Evolutionary conservation across 2,113 vertebrate species (phyloP).

Genomic region (Lota lota): DNA sequence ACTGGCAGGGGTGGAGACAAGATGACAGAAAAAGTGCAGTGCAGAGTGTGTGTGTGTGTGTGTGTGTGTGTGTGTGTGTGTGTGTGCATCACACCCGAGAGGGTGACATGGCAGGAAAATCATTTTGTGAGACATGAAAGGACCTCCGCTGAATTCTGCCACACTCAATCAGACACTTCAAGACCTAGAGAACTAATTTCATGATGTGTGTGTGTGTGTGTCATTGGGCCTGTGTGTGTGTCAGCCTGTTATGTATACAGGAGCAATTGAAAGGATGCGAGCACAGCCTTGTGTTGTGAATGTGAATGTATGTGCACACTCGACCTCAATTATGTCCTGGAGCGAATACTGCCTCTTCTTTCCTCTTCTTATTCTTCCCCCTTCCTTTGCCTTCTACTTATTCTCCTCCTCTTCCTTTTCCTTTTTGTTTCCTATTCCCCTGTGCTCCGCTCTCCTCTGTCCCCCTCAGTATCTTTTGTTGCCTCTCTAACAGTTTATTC

Average conservation of each 20-base stretch:
- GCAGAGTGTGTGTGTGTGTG: no score
- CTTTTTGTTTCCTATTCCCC: not conserved
- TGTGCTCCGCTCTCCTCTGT: not conserved
- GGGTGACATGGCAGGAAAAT: conserved; percentile 41
- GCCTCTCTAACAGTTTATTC: not conserved
- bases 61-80: not conserved
- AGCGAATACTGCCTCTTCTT: not conserved
- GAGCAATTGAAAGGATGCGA: no score
- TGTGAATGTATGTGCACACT: not conserved
- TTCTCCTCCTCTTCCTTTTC: not conserved
- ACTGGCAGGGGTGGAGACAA: conserved; percentile 50
- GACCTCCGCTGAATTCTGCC: conserved; percentile 52
- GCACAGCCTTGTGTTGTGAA: conserved; percentile 2
- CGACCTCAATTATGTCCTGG: not conserved
- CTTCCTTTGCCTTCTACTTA: not conserved
- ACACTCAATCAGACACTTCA: conserved; percentile 57
- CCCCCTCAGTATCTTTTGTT: not conserved
- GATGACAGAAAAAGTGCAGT: conserved; percentile 40
- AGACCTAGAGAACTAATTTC: conserved; percentile 42
- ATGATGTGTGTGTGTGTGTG: not conserved
- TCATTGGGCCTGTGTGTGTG: not conserved
- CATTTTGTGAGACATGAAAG: conserved; percentile 51
- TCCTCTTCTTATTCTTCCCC: not conserved
- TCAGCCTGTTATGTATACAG: no score
- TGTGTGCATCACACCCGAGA: conserved; percentile 5